A percentile compares a stretch with the other conserved stretches of the same genome.
Evolutionary conservation across 2,888 invertebrate species (phyloP).

Genomic region (Oscheius onirici): DNA sequence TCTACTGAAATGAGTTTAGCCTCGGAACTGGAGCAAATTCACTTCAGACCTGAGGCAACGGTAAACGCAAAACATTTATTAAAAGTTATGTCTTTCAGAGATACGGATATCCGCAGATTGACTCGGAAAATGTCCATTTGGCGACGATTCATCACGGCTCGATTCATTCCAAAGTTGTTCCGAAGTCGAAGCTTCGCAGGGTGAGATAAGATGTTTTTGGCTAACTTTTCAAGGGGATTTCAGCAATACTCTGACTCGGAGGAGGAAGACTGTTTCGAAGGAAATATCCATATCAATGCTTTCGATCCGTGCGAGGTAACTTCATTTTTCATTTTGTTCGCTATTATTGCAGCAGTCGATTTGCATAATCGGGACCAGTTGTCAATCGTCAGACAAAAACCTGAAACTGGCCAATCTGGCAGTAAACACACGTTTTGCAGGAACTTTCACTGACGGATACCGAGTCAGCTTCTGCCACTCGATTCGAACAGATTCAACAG

Average conservation of each 20-base stretch:
- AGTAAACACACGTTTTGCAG: constrained; percentile 38
- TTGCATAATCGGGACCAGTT: constrained; percentile 32
- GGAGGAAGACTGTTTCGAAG: constrained; percentile 62
- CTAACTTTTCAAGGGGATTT: not conserved
- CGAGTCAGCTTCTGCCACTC: constrained; percentile 50
- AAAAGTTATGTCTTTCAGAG: constrained; percentile 34
- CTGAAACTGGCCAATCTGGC: constrained; percentile 13
- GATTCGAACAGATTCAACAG: constrained; percentile 65
- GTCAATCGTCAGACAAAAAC: constrained; percentile 12
- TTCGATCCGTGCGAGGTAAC: constrained; percentile 64
- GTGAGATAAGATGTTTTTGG: constrained; percentile 1
- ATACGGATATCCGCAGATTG: constrained; percentile 60
- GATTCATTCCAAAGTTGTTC: constrained; percentile 27
- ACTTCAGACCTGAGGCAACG: constrained; percentile 51
- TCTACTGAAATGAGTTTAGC: constrained; percentile 50
- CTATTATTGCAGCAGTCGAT: constrained; percentile 8
- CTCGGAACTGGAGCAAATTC: constrained; percentile 57
- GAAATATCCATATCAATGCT: constrained; percentile 64
- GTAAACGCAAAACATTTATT: constrained; percentile 23
- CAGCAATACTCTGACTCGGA: constrained; percentile 33
- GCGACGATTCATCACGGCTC: constrained; percentile 39
- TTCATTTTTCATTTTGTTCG: constrained; percentile 2
- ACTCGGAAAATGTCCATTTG: constrained; percentile 48
- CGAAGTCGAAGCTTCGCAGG: constrained; percentile 10
- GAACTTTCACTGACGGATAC: constrained; percentile 63